phyloP scores from a whole-genome alignment of 1,140 invertebrate genomes.

The Drosophila aff. region DNA sequence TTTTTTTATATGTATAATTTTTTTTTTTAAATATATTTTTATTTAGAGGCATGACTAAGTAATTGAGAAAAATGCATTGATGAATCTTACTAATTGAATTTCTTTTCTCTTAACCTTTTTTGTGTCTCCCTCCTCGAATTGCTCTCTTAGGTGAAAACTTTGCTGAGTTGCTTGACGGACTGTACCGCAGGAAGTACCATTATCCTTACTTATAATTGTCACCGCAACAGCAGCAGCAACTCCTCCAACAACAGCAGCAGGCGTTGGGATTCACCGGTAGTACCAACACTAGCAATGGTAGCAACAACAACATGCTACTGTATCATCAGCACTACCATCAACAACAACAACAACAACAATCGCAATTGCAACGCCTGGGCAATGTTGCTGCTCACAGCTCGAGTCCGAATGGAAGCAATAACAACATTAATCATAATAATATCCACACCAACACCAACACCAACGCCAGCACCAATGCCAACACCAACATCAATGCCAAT shows the following conservation, averaged over 20 bases:
- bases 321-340: constrained; percentile 50
- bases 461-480: constrained; percentile 15
- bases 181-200: constrained; percentile 84
- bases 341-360: constrained; percentile 16
- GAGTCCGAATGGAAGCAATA: constrained; percentile 46
- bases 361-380: constrained; percentile 43
- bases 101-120: constrained; percentile 27
- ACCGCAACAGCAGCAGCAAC: constrained; percentile 78
- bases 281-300: constrained; percentile 28
- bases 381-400: constrained; percentile 47
- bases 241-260: constrained; percentile 70
- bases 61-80: neutral
- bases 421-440: constrained; percentile 34
- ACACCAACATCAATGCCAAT: constrained; percentile 22
- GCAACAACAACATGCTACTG: constrained; percentile 36
- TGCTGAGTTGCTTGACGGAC: constrained; percentile 80
- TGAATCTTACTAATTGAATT: constrained; percentile 48
- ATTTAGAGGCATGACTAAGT: constrained; percentile 44
- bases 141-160: constrained; percentile 72
- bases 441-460: constrained; percentile 30
- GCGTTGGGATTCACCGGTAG: constrained; percentile 58
- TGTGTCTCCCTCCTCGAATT: constrained; percentile 15
- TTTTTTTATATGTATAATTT: constrained; percentile 25
- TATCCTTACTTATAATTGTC: constrained; percentile 85
- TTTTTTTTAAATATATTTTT: constrained; percentile 55